These are phyloP conservation scores for Lonchura striata DNA, from an alignment of 2,113 vertebrate genomes.

Conservation along the genomic window DNA sequence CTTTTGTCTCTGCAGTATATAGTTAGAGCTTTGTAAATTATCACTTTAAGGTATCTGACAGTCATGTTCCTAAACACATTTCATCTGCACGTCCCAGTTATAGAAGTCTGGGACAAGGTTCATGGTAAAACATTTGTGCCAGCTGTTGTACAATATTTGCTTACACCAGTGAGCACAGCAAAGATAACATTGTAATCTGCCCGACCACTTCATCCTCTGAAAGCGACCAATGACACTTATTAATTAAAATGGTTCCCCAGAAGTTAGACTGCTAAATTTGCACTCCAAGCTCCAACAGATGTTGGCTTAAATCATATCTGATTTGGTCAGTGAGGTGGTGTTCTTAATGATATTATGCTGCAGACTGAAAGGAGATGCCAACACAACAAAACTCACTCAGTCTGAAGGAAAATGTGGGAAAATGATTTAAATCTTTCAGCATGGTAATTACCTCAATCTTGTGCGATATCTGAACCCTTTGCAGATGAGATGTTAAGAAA, in stretches of 20 bases:
- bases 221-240: not conserved
- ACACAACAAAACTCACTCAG: not conserved
- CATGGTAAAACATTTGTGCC: not conserved
- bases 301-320: not conserved
- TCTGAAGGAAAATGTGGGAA: not conserved
- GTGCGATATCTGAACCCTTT: not conserved
- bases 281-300: not conserved
- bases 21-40: not conserved
- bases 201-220: not conserved
- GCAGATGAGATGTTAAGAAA: not conserved
- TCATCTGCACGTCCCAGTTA: not conserved
- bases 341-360: not conserved
- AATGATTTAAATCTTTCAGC: not conserved
- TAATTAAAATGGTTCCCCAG: not conserved
- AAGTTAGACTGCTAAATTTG: not conserved
- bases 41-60: not conserved
- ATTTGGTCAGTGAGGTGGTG: not conserved
- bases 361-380: not conserved
- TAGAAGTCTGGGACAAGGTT: not conserved
- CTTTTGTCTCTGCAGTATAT: not conserved
- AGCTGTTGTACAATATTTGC: not conserved
- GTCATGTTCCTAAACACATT: not conserved
- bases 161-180: not conserved
- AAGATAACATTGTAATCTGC: not conserved
- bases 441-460: not conserved